phyloP scores from a whole-genome alignment of 2,113 vertebrate species.

The Sciurus niger region DNA sequence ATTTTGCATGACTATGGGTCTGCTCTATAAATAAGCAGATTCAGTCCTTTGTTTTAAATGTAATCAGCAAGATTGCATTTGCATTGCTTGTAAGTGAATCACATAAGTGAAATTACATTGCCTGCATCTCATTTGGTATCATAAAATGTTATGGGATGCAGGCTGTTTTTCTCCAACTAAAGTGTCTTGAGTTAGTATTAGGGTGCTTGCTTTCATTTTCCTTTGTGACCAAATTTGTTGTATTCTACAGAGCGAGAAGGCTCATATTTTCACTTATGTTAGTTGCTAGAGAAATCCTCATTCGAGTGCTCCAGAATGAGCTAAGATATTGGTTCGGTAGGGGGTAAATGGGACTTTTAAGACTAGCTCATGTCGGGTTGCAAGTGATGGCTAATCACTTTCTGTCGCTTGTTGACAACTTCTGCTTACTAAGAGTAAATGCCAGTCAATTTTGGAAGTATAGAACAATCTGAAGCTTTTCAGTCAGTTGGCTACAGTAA shows the following conservation, averaged over 20 bases:
- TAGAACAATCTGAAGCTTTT: constrained; percentile 76
- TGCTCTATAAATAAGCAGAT: constrained; percentile 86
- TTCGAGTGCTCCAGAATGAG: constrained; percentile 61
- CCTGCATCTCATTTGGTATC: constrained; percentile 85
- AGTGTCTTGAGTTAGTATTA: constrained; percentile 77
- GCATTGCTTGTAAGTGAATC: constrained; percentile 85
- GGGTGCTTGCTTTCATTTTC: constrained; percentile 76
- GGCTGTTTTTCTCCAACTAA: constrained; percentile 79
- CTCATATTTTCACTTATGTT: constrained; percentile 69
- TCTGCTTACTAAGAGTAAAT: constrained; percentile 74
- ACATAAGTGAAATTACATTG: constrained; percentile 85
- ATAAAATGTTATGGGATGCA: constrained; percentile 86
- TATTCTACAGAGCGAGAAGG: constrained; percentile 54
- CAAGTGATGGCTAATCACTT: constrained; percentile 82
- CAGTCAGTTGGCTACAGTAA: constrained; percentile 78
- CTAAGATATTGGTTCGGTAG: constrained; percentile 71
- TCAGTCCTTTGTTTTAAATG: constrained; percentile 87
- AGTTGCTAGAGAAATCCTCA: constrained; percentile 70
- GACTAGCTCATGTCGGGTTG: constrained; percentile 71
- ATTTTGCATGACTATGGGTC: constrained; percentile 77
- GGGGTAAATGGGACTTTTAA: constrained; percentile 81
- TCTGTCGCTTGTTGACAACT: constrained; percentile 76
- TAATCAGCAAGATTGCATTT: constrained; percentile 88
- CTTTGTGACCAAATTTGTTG: constrained; percentile 79
- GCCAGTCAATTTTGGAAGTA: constrained; percentile 41